Base-by-base conservation (phyloP, 2,888 invertebrate species). In the Anarsia innoxiella region DNA sequence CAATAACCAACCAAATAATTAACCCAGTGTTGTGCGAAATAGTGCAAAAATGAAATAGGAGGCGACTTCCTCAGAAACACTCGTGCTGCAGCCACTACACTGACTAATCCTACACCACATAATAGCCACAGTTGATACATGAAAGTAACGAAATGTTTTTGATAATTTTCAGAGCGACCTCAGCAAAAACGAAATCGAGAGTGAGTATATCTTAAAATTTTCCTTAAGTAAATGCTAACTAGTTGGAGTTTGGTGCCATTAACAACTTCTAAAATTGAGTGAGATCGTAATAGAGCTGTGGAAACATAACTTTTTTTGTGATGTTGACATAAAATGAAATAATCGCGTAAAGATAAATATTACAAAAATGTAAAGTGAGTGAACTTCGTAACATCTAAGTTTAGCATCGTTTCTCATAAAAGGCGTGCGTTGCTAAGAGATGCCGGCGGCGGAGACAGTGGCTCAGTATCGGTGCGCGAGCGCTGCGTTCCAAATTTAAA, bases 141-240 rank as follows among this genome's bases (percentile, higher is more conserved):
- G 66, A 67, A 65, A 73, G 50, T 84, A 84, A 80, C 67, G 64
- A 67, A 71, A 70, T 76, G 40, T 77, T 77, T 84, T 83, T 85
- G 66, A 58, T 83, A 65, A 83, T 80, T 90, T 89, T 69, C 89
- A 94, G 94, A 92, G 93, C 86, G 92, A 94, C 88, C 90, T 94
- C 79, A 91, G 90, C 87, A 91, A 91, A 86, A 92, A 90, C 88
- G 94, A 94, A 83, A 80, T 94, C 82, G 94, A 94, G 89, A 93
- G 94, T 94, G 88, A 94, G 94, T 93, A 87, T 52, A 23, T 40
- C 26, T 48, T 41, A 12, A 12, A 19, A 10, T 5, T 25, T 25
- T n/a, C n/a, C 8, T 19, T 19, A 19, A 19, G 4, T 19, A 19
- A 19, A 19, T 19, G 19, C 19, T 19, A 19, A 19, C 19, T 6